Evolutionary conservation across 1,140 invertebrate genomes (phyloP).

Genomic region (Carposina sasakii): DNA sequence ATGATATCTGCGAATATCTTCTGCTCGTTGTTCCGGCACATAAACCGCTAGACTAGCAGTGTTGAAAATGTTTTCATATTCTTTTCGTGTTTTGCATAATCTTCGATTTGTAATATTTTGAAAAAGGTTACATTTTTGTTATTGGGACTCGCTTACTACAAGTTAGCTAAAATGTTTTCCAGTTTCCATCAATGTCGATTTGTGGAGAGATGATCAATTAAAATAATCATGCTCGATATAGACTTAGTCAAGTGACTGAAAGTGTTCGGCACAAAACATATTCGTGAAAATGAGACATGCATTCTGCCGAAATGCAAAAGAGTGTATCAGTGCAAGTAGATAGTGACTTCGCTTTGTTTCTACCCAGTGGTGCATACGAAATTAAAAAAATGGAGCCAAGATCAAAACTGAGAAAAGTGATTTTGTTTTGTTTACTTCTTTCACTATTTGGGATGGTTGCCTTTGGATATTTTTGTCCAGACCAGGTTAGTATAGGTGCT

Average conservation of each 20-base stretch:
- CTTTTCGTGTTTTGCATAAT: no score
- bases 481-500: constrained; percentile 75
- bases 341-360: constrained; percentile 81
- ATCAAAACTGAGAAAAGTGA: constrained; percentile 81
- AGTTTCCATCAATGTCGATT: constrained; percentile 35
- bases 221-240: no score
- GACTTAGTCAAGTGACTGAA: no score
- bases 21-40: no score
- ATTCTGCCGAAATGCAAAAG: constrained; percentile 77
- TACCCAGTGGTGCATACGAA: constrained; percentile 81
- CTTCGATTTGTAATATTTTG: no score
- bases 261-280: constrained; percentile 45
- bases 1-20: no score
- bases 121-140: no score
- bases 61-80: no score
- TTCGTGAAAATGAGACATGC: constrained; percentile 71
- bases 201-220: no score
- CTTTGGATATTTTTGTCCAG: constrained; percentile 90
- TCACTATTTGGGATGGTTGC: constrained; percentile 88
- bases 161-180: no score
- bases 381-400: constrained; percentile 85
- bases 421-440: constrained; percentile 83
- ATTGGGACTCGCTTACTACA: no score
- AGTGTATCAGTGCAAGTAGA: constrained; percentile 84
- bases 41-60: no score